Base-by-base conservation (phyloP, 2,797 vertebrate genomes). In the Cuniculus paca region DNA sequence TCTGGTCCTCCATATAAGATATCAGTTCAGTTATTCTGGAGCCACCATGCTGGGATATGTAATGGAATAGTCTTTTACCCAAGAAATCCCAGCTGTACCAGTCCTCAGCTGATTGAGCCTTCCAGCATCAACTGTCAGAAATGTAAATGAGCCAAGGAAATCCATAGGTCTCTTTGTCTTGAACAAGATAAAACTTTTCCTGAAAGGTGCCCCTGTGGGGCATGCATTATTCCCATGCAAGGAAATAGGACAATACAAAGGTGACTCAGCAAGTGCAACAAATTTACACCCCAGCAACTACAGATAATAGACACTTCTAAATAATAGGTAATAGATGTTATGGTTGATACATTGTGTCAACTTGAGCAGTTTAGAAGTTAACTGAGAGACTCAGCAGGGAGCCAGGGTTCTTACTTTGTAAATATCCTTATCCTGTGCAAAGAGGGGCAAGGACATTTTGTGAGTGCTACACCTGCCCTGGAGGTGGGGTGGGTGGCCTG, bases 81-180 rank as follows among this genome's bases (percentile, higher is more conserved):
- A 45, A n/a, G 58, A 83, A 83, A 9, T 34, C 11, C 12, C 16
- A 48, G 16, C 22, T 77, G 16, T 39, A 17, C n/a, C 60, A 82
- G 74, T 28, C 6, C 20, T 68, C 34, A 70, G 24, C 42, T 89
- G 50, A 17, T 70, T 39, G 26, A 94, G 56, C 63, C 16, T 90
- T 56, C 3, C 5, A 83, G 63, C 28, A 63, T 58, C 48, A 65
- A 68, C 42, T n/a, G 28, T 39, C 74, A 90, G 19, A 88, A 54
- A n/a, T 10, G 26, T 10, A 24, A 88, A n/a, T 81, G 65, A 95
- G 52, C 54, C 52, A 81, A 58, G 63, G 54, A 84, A 92, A 94
- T 42, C 31, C 50, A 13, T 0, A 61, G 19, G 68, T 36, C 14
- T 13, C 63, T n/a, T n/a, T 85, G 42, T 58, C n/a, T 54, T 81